Percentiles rank a stretch among this genome's conserved stretches.
phyloP scores from a whole-genome alignment of 2,888 invertebrate genomes.

The Tenthredo mesomela region DNA sequence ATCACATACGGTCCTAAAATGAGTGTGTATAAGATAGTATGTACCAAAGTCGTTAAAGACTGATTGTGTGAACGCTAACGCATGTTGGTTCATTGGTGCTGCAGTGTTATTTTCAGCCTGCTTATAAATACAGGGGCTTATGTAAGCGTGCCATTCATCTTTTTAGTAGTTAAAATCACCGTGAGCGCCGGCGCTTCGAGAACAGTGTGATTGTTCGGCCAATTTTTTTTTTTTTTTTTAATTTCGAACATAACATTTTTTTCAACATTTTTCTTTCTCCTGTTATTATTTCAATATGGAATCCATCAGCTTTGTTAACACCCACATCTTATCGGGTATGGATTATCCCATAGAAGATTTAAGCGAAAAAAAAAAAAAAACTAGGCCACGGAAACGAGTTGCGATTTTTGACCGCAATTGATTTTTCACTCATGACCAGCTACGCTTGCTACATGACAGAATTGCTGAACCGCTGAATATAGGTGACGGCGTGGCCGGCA shows the following conservation, averaged over 20 bases:
- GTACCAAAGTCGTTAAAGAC: conserved; percentile 28
- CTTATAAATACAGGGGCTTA: conserved; percentile 63
- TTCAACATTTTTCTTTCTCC: neutral
- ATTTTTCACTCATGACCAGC: conserved; percentile 6
- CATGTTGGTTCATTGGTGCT: conserved; percentile 9
- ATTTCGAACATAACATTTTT: neutral
- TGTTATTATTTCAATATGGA: neutral
- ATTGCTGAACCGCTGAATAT: conserved; percentile 26
- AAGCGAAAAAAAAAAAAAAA: neutral
- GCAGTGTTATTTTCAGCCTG: conserved; percentile 58
- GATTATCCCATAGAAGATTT: neutral
- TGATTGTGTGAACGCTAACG: conserved; percentile 20
- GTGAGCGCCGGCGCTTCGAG: conserved; percentile 3
- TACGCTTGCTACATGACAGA: neutral
- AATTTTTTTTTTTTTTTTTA: neutral
- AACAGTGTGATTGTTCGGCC: conserved; percentile 17
- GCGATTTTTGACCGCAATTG: neutral
- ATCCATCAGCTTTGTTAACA: neutral
- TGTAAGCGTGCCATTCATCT: conserved; percentile 63
- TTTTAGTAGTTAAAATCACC: conserved; percentile 50
- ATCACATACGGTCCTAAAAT: neutral
- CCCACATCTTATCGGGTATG: neutral
- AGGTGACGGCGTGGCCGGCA: conserved; percentile 20
- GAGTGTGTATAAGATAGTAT: neutral
- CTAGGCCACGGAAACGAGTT: neutral